Base-by-base conservation (phyloP, 2,113 vertebrate species). In the Athene noctua region DNA sequence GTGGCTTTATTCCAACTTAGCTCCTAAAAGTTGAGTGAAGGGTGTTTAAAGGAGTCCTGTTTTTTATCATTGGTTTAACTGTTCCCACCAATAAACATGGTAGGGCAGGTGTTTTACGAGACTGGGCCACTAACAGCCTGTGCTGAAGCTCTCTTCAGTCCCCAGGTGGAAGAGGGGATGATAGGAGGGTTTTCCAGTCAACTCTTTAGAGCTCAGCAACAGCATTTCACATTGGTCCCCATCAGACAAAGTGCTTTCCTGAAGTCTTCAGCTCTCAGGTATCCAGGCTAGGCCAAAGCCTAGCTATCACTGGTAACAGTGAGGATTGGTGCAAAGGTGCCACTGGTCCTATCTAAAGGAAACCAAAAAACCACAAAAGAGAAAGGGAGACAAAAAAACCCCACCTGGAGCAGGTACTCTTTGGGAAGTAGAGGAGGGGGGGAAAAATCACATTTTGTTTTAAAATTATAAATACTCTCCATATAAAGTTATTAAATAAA, bases 391-490 rank as follows among this genome's bases (percentile, higher is more conserved):
- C 29, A 82, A 92, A 74, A 2, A 47, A 57, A 70, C 40, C 40
- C 9, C 40, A 85, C 34, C 22, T n/a, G 44, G 55, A 93, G 5
- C 14, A 44, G 23, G 73, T 96, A 78, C 9, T 86, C 51, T 54
- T 10, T 68, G 58, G 52, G 57, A 95, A 66, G 66, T 19, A 86
- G 81, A 81, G 57, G 62, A 44, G 44, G 87, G 44, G 80, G 96
- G 78, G 78, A 92, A 94, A 94, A 85, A 68, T 95, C 80, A 95
- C 90, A 90, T 90, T 77, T 88, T 87, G 71, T 80, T 90, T 90
- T 92, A 92, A 89, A 97, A 96, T 92, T 95, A 97, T 92, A 95
- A 97, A 98, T 97, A 96, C 66, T 96, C 94, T 96, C 95, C 61
- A 44, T 93, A 92, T 95, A 92, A 87, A 72, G 89, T 90, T 87